A percentile compares a stretch with the other conserved stretches of the same genome.
Conservation (phyloP, 2,888 invertebrate species). For the Allolobophora icterica region DNA sequence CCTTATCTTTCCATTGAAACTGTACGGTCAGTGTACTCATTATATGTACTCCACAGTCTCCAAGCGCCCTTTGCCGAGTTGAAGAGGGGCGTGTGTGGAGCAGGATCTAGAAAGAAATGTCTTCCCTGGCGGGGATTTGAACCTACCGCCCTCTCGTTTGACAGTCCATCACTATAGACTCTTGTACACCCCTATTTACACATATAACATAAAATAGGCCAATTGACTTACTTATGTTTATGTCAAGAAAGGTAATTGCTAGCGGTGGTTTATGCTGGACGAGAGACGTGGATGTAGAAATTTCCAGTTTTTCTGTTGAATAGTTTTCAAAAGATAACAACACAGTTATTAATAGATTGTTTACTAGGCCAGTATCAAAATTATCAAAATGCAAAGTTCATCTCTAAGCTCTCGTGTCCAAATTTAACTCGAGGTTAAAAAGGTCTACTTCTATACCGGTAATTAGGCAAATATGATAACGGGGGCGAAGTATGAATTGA, state of each 20-base stretch:
- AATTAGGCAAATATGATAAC: not conserved
- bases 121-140: too few relatives aligned
- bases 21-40: too few relatives aligned
- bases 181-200: too few relatives aligned
- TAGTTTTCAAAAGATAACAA: not conserved
- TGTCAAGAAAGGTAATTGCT: not conserved
- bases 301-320: not conserved
- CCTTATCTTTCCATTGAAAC: too few relatives aligned
- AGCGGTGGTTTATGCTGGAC: not conserved
- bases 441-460: not conserved
- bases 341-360: not conserved
- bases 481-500: too few relatives aligned
- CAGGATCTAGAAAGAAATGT: too few relatives aligned
- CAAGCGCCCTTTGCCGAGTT: too few relatives aligned
- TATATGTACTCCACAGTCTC: too few relatives aligned
- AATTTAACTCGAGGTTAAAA: not conserved
- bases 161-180: too few relatives aligned
- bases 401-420: not conserved
- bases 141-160: too few relatives aligned
- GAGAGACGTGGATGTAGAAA: not conserved
- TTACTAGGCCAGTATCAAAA: not conserved
- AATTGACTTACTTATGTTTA: conserved; percentile 14
- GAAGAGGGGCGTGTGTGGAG: too few relatives aligned
- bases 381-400: not conserved
- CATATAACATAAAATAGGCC: not conserved